Evolutionary conservation across 2,797 vertebrate genomes (phyloP), one percentile per base, ranked within the genome.

Genomic region (Clarias platycephalus): DNA sequence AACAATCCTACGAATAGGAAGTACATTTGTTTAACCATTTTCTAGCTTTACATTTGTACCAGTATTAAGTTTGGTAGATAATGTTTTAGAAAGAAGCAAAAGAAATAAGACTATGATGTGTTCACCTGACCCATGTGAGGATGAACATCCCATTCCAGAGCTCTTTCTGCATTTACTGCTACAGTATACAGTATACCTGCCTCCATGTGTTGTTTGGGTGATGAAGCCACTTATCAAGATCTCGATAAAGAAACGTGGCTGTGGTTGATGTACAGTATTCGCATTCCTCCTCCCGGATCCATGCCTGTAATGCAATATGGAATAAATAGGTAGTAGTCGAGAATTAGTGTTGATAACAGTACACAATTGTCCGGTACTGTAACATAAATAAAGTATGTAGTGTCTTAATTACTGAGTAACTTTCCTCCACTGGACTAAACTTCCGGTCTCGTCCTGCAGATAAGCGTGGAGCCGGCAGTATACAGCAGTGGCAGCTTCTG

Each of bases 401-500:
- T 44, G 22, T 79, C 24, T 26, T 63, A 63, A 18, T 63, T 2
- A 26, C 5, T 5, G 8, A 63, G 60, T 40, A 62, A 40, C 18
- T 40, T 62, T 12, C 31, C n/a, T 64, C 40, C 2, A 1, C 49
- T 44, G 10, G 80, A 34, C 75, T 80, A 28, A 63, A 64, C 24
- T 6, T 68, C 16, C 67, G 55, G 89, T 57, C 26, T 87, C 40
- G 9, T 44, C 0, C 40, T 84, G 7, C 91, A 99, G 98, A 97
- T 92, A 98, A 98, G 91, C 94, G 96, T 53, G 96, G 96, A 0
- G 96, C 95, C 0, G 95, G 96, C 86, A 95, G 93, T 83, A 93
- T 97, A 89, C 97, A 99, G 91, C 97, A 98, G 85, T 99, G 98
- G 98, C 97, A 98, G 92, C 96, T 99, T 85, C 93, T 99, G 88